These are phyloP conservation scores for Brachionus rubens DNA, from an alignment of 1,140 invertebrate genomes.

Conservation along the genomic window DNA sequence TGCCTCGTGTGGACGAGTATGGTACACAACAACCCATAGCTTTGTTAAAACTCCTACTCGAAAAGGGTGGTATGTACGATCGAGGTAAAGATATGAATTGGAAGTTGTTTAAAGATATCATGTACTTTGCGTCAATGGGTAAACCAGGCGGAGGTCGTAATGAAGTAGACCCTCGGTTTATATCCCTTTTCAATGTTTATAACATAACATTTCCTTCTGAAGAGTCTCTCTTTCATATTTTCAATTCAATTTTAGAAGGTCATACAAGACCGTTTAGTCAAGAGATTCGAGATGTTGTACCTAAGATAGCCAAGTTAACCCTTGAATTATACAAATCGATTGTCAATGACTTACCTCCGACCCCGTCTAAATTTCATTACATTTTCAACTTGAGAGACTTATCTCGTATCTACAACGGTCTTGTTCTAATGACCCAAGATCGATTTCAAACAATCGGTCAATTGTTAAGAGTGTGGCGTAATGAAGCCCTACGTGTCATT, in stretches of 20 bases:
- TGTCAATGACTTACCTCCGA: constrained; percentile 75
- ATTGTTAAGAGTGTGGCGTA: constrained; percentile 79
- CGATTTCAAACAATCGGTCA: constrained; percentile 68
- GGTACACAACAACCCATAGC: constrained; percentile 89
- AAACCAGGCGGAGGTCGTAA: constrained; percentile 80
- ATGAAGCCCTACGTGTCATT: constrained; percentile 79
- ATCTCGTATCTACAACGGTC: constrained; percentile 73
- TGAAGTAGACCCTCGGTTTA: constrained; percentile 80
- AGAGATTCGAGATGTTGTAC: constrained; percentile 67
- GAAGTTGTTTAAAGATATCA: constrained; percentile 79
- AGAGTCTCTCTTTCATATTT: constrained; percentile 60
- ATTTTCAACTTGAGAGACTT: constrained; percentile 87
- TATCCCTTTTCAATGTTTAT: constrained; percentile 80
- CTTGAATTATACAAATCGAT: constrained; percentile 75
- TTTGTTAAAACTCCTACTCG: constrained; percentile 77
- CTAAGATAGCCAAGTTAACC: constrained; percentile 72
- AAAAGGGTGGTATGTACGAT: constrained; percentile 80
- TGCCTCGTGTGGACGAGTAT: constrained; percentile 79
- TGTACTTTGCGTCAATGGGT: constrained; percentile 63
- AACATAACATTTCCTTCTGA: constrained; percentile 78
- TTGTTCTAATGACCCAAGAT: constrained; percentile 70
- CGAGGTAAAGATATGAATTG: constrained; percentile 81
- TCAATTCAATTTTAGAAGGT: constrained; percentile 73
- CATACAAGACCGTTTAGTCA: constrained; percentile 70
- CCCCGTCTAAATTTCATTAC: constrained; percentile 87